A percentile compares a stretch with the other conserved stretches of the same genome.
These are phyloP conservation scores for Alouatta palliata DNA, from an alignment of 2,113 vertebrate genomes.

Conservation along the genomic window DNA sequence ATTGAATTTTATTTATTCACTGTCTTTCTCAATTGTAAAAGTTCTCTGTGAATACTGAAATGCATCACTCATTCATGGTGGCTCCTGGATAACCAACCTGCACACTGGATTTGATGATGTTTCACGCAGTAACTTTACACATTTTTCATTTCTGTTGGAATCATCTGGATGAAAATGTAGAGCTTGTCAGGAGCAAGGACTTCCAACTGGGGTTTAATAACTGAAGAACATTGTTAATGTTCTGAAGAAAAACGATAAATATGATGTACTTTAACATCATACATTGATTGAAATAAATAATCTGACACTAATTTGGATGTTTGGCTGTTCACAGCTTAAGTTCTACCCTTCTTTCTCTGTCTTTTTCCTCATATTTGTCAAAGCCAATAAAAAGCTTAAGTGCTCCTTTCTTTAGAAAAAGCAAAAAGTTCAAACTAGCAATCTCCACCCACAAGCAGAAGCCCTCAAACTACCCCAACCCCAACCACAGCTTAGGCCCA, in stretches of 20 bases:
- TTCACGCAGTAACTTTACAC: neutral
- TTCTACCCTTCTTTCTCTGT: neutral
- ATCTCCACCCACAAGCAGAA: neutral
- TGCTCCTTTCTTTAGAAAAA: neutral
- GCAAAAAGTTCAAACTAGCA: neutral
- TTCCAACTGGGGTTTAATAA: neutral
- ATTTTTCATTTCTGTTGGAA: neutral
- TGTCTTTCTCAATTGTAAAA: neutral
- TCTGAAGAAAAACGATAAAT: neutral
- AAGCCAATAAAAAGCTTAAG: neutral
- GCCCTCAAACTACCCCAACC: fast-evolving
- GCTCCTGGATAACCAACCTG: neutral
- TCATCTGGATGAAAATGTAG: neutral
- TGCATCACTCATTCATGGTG: fast-evolving
- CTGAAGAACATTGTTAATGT: neutral
- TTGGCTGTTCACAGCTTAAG: neutral
- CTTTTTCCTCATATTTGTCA: too few relatives aligned
- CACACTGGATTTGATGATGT: neutral
- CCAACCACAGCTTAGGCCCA: fast-evolving
- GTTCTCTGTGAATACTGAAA: neutral
- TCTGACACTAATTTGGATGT: neutral
- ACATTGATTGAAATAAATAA: too few relatives aligned
- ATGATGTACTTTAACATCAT: neutral
- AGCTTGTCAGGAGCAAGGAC: neutral
- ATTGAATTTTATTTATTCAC: fast-evolving